Evolutionary conservation across 2,888 invertebrate genomes (phyloP).

Genomic region (Chaetoderma sp.): DNA sequence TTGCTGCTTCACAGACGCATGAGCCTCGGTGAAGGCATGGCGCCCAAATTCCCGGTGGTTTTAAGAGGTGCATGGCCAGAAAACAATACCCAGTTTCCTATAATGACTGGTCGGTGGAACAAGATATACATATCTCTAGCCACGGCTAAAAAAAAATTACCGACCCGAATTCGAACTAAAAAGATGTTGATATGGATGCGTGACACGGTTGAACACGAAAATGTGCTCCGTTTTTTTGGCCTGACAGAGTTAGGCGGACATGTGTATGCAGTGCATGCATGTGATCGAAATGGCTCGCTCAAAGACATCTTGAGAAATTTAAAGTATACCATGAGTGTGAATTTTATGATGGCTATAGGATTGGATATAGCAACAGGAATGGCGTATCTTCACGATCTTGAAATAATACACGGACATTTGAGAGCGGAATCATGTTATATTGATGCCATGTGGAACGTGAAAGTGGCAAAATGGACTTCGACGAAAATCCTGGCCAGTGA

Average conservation of each 20-base stretch:
- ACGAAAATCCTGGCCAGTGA: conserved; percentile 35
- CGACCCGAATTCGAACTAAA: too few relatives aligned
- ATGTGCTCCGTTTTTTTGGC: conserved; percentile 58
- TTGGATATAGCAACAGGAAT: conserved; percentile 53
- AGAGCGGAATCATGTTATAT: conserved; percentile 52
- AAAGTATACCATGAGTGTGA: conserved; percentile 50
- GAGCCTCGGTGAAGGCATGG: too few relatives aligned
- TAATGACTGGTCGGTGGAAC: too few relatives aligned
- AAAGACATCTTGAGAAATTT: conserved; percentile 53
- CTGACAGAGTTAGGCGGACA: conserved; percentile 44
- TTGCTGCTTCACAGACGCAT: too few relatives aligned
- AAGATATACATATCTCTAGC: too few relatives aligned
- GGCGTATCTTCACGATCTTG: conserved; percentile 56
- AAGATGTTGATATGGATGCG: conserved; percentile 49
- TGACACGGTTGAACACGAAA: conserved; percentile 48
- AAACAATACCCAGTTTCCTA: too few relatives aligned
- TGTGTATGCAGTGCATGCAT: conserved; percentile 50
- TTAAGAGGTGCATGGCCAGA: too few relatives aligned
- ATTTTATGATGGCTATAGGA: conserved; percentile 55
- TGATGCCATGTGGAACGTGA: conserved; percentile 60
- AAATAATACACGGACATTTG: conserved; percentile 59
- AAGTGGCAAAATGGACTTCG: conserved; percentile 62
- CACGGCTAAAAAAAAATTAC: too few relatives aligned
- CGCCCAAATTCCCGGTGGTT: too few relatives aligned
- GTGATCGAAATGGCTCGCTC: conserved; percentile 53